Evolutionary conservation across 2,888 invertebrate genomes (phyloP).

Genomic region (Drosophila neonasuta): DNA sequence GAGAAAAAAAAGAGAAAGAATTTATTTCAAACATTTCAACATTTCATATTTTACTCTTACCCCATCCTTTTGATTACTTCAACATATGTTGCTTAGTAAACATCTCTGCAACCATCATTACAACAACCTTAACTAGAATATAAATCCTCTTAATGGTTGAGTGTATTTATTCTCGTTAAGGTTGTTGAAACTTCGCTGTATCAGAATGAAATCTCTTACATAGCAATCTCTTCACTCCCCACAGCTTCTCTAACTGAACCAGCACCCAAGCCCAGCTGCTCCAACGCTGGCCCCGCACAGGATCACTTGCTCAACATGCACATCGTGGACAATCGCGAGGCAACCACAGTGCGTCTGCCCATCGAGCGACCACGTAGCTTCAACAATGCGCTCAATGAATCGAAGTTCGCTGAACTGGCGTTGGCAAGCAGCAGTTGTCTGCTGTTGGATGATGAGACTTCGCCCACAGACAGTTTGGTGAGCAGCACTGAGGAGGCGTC

Average conservation of each 20-base stretch:
- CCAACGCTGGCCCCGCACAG: conserved; percentile 16
- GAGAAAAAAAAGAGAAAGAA: no score
- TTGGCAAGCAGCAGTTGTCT: conserved; percentile 87
- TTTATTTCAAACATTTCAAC: no score
- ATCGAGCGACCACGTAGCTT: conserved; percentile 77
- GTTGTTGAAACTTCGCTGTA: no score
- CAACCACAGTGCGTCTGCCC: conserved; percentile 13
- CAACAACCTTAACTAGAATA: no score
- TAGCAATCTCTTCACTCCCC: no score
- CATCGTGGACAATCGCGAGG: conserved; percentile 56
- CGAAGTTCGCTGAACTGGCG: conserved; percentile 88
- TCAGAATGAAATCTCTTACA: no score
- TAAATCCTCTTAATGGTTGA: no score
- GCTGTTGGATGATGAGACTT: conserved; percentile 91
- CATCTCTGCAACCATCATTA: no score
- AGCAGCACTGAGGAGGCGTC: conserved; percentile 81
- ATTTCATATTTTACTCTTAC: no score
- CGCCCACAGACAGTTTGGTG: conserved; percentile 91
- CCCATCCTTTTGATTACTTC: no score
- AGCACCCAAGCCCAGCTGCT: conserved; percentile 29
- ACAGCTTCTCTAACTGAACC: conserved; percentile 68
- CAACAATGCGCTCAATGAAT: conserved; percentile 77
- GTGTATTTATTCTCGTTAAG: no score
- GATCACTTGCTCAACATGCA: conserved; percentile 68
- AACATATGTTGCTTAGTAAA: no score